Evolutionary conservation across 2,888 invertebrate species (phyloP), one percentile per base, ranked within the genome.

Genomic region (Oscheius sp.): DNA sequence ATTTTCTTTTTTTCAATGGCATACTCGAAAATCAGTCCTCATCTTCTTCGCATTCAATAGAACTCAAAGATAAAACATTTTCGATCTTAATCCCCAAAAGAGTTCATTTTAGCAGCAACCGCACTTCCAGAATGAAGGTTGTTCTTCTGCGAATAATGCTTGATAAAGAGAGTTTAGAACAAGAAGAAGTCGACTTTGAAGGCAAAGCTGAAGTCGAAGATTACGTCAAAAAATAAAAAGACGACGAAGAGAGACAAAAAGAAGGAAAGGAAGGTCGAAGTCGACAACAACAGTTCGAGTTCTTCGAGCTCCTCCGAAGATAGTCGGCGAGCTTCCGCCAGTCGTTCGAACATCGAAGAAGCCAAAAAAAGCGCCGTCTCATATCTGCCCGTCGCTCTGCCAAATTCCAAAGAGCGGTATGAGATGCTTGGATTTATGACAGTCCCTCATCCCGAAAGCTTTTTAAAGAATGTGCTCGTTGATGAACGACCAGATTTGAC

Each of bases 401-500:
- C 57, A 25, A 23, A 17, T 20, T 25, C 37, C 15, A 57, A 57
- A 15, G 37, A 57, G 23, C 33, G 34, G 17, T 8, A 17, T 17
- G 15, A n/a, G 37, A 37, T 57, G 57, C 57, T 39, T 3, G 57
- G 57, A 20, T 15, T 34, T n/a, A 15, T 57, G 23, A 5, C 20
- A 6, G 57, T 37, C 3, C 20, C n/a, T 17, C 61, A 61, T 20
- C 42, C 61, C 3, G 45, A 23, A 0, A 29, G 27, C 10, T 61
- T 45, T 20, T 29, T 61, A 6, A 29, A 17, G 45, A 27, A 12
- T 23, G 15, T 61, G 15, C 10, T 61, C 8, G 31, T 4, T 12
- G 61, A 61, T n/a, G 61, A 61, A 25, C 2, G 61, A 15, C 29
- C 61, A 3, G 61, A 61, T n/a, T 31, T 61, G 25, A 15, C 23